Percentiles rank a stretch among this genome's conserved stretches.
These are phyloP conservation scores for Catharus ustulatus DNA, from an alignment of 2,797 vertebrate genomes.

Conservation along the genomic window DNA sequence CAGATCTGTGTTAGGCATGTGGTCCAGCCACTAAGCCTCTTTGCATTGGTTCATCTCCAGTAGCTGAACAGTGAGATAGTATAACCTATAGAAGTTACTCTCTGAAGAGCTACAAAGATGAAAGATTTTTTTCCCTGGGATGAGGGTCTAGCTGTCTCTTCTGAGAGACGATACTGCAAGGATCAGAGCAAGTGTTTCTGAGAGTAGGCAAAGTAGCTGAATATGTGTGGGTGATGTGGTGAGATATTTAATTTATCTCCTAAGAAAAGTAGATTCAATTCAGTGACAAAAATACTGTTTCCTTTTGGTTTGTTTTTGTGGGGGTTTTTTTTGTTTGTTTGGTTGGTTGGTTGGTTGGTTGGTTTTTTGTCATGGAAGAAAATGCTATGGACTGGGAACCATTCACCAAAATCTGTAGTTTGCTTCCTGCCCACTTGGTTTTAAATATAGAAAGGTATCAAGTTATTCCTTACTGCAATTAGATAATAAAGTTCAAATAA, in stretches of 20 bases:
- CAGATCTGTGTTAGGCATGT: background rate
- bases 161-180: background rate
- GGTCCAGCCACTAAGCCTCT: background rate
- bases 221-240: background rate
- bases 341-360: no score
- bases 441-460: background rate
- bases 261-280: background rate
- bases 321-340: no score
- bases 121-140: background rate
- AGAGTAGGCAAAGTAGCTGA: background rate
- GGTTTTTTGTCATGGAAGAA: background rate
- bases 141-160: background rate
- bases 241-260: background rate
- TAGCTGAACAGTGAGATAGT: background rate
- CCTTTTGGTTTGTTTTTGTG: no score
- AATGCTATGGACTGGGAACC: background rate
- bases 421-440: background rate
- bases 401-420: background rate
- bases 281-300: background rate
- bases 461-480: background rate
- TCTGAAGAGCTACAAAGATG: background rate
- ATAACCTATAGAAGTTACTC: background rate
- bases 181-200: background rate
- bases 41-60: background rate
- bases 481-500: background rate